Evolutionary conservation across 2,113 vertebrate genomes (phyloP).

Genomic region (Formicarius rufipectus): DNA sequence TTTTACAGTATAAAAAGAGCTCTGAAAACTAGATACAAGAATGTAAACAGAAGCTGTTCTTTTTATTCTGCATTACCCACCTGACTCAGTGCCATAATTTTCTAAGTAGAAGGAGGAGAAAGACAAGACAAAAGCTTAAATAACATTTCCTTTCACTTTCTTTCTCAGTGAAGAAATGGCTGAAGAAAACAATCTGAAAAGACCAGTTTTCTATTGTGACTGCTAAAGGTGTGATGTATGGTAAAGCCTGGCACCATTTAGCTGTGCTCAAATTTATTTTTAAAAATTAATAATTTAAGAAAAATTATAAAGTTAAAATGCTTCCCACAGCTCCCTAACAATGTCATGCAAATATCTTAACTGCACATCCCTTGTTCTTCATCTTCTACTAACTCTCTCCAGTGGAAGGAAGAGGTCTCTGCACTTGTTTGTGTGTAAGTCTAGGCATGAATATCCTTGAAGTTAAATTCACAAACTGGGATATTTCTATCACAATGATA

Average conservation of each 20-base stretch:
- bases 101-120: constrained; percentile 17
- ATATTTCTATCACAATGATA: background rate
- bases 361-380: background rate
- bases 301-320: constrained; percentile 45
- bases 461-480: background rate
- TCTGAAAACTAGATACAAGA: background rate
- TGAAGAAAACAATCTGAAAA: constrained; percentile 27
- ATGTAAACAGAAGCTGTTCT: constrained; percentile 19
- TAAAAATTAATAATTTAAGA: constrained; percentile 29
- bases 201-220: background rate
- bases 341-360: constrained; percentile 35
- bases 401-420: background rate
- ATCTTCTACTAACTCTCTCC: constrained; percentile 1
- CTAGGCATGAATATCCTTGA: background rate
- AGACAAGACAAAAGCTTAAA: background rate
- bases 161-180: background rate
- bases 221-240: background rate
- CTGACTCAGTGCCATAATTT: constrained; percentile 33
- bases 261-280: background rate
- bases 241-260: background rate
- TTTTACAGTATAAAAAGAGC: background rate
- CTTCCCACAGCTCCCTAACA: constrained; percentile 12
- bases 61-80: constrained; percentile 15
- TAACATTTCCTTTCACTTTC: background rate
- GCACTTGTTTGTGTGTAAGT: background rate